Evolutionary conservation across 2,888 invertebrate genomes (phyloP), one percentile per base, ranked within the genome.

Genomic region (Stomorhina lunata): DNA sequence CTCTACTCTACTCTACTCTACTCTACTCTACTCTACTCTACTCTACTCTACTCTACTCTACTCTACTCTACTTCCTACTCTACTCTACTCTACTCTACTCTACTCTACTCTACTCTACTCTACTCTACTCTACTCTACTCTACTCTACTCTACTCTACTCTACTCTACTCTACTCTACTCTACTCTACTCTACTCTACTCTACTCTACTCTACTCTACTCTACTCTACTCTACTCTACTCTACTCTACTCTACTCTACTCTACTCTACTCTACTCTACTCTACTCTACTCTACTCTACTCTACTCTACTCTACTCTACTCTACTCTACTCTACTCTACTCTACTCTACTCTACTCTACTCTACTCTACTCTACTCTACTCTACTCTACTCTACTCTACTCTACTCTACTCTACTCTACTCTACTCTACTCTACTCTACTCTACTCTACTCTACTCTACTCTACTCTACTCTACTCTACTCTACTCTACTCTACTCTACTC

Each of bases 71-170:
- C 32, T 32, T 32, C 7, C 32, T 32, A 32, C 32, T 65, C 43
- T 65, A 65, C 65, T 55, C 34, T 65, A 65, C 53, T 65, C 43
- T 65, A 75, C 65, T 65, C 34, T 65, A 75, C 65, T 65, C 29
- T 65, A 75, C 65, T 65, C 34, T 65, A 75, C 68, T 68, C 32
- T 66, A 76, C 57, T 68, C 32, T 59, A 77, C 68, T 77, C 48
- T 59, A 68, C 59, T 77, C 45, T 34, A 68, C 68, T 77, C 48
- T 59, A 68, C 53, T 75, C 43, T 65, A 75, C 53, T 63, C 63
- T 43, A n/a, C 48, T 72, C 32, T 32, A 45, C 48, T 72, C 32
- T 48, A 61, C 50, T 65, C 27, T 43, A 65, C 43, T 55, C 43
- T 65, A 75, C 43, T 65, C 43, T 59, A 76, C 48, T 65, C 43